phyloP scores from a whole-genome alignment of 2,888 invertebrate species.

The Nomada fucata region DNA sequence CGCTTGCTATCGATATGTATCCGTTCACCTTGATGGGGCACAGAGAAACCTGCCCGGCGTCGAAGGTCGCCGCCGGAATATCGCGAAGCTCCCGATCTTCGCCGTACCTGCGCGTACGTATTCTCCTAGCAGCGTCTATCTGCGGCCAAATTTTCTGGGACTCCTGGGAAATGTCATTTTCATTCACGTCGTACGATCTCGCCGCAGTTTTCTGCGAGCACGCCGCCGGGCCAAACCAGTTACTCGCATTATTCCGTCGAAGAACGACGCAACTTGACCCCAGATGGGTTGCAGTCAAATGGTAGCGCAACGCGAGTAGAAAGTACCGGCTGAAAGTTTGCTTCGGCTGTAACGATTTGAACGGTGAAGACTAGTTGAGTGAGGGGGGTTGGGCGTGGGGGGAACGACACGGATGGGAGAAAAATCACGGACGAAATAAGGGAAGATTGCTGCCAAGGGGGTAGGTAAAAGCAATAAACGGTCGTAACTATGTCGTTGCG shows the following conservation, averaged over 20 bases:
- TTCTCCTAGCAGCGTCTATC: background rate
- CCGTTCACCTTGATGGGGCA: conserved; percentile 51
- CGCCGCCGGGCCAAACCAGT: background rate
- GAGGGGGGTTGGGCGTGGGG: background rate
- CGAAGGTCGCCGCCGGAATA: conserved; percentile 47
- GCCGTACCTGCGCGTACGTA: background rate
- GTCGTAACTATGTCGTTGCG: background rate
- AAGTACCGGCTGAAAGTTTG: conserved; percentile 30
- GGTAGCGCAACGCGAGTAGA: conserved; percentile 11
- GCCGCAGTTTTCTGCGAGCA: background rate
- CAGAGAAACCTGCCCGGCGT: conserved; percentile 2
- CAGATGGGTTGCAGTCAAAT: conserved; percentile 18
- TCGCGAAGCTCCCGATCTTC: conserved; percentile 16
- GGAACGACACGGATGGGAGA: background rate
- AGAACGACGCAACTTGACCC: conserved; percentile 45
- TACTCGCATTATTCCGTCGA: conserved; percentile 10
- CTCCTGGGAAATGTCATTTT: background rate
- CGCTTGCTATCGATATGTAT: conserved; percentile 49
- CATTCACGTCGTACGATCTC: background rate
- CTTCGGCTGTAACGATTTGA: conserved; percentile 2
- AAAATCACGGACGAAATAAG: conserved; percentile 19
- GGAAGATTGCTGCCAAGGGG: conserved; percentile 3
- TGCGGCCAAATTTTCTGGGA: background rate
- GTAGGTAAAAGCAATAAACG: conserved; percentile 2
- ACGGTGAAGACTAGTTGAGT: background rate